A percentile compares a stretch with the other conserved stretches of the same genome.
Evolutionary conservation across 2,113 vertebrate genomes (phyloP).

Genomic region (Xenus cinereus): DNA sequence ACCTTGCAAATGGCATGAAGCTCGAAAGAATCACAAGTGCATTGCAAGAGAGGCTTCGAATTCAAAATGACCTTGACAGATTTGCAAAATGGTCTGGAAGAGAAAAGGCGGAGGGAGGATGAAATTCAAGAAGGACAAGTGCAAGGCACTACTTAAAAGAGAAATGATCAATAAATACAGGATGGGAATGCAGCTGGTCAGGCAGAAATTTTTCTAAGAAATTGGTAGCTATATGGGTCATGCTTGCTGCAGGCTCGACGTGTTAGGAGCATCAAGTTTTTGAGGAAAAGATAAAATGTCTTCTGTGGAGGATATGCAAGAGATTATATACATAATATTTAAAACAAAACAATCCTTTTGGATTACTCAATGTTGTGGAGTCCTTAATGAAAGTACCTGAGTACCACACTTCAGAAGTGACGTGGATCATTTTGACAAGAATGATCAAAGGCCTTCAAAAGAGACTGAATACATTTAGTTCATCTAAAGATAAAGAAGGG

Average conservation of each 20-base stretch:
- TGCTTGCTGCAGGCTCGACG: not conserved
- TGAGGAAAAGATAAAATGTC: not conserved
- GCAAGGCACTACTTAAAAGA: not conserved
- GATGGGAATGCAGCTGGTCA: not conserved
- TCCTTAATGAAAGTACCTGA: not conserved
- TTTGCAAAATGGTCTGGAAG: slow-evolving; percentile 13
- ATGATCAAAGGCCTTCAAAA: not conserved
- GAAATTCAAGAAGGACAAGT: not conserved
- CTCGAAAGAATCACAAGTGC: not conserved
- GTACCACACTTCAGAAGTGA: not conserved
- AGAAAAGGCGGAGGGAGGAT: not conserved
- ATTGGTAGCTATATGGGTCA: not conserved
- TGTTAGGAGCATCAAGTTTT: not conserved
- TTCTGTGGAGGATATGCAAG: not conserved
- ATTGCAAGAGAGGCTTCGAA: not conserved
- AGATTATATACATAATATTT: not conserved
- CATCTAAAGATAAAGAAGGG: not conserved
- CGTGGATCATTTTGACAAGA: not conserved
- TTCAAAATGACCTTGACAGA: not conserved
- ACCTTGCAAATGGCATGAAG: not conserved
- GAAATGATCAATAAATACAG: not conserved
- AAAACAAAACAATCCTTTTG: not conserved
- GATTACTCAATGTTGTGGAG: not conserved
- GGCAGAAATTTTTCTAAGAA: not conserved
- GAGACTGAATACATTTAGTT: not conserved